phyloP scores from a whole-genome alignment of 2,113 vertebrate species.

The Eclectus roratus region DNA sequence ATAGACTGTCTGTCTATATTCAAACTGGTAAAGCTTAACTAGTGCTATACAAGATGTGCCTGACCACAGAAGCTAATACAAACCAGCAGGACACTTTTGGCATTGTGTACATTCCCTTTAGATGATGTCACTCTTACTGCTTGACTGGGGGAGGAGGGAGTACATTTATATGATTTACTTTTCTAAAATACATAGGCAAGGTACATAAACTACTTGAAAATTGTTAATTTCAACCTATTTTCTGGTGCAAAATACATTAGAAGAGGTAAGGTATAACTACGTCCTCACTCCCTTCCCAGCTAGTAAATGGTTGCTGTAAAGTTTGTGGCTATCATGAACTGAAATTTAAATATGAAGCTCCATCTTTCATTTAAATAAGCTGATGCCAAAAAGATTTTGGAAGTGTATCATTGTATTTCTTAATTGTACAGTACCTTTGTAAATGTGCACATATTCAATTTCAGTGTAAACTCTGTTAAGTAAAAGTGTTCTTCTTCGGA shows the following conservation, averaged over 20 bases:
- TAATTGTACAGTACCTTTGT: neutral
- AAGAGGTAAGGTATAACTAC: neutral
- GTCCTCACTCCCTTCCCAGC: neutral
- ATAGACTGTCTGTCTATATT: neutral
- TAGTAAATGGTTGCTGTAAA: neutral
- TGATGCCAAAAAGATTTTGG: neutral
- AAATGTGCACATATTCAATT: neutral
- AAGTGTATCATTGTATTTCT: neutral
- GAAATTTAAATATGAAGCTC: neutral
- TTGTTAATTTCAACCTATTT: neutral
- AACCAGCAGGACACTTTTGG: slow-evolving; percentile 55
- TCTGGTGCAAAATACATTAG: neutral
- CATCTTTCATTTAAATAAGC: neutral
- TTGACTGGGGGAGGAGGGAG: neutral
- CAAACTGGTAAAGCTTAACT: neutral
- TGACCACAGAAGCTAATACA: slow-evolving; percentile 46
- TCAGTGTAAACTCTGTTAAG: neutral
- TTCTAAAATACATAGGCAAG: neutral
- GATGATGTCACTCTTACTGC: slow-evolving; percentile 59
- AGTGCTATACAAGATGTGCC: neutral
- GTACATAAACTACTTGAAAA: neutral
- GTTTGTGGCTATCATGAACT: neutral
- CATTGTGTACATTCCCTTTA: slow-evolving; percentile 56
- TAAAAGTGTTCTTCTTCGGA: neutral
- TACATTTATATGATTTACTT: neutral